phyloP scores from a whole-genome alignment of 92 coral and sea anemone species.

The Diadumene lineata region DNA sequence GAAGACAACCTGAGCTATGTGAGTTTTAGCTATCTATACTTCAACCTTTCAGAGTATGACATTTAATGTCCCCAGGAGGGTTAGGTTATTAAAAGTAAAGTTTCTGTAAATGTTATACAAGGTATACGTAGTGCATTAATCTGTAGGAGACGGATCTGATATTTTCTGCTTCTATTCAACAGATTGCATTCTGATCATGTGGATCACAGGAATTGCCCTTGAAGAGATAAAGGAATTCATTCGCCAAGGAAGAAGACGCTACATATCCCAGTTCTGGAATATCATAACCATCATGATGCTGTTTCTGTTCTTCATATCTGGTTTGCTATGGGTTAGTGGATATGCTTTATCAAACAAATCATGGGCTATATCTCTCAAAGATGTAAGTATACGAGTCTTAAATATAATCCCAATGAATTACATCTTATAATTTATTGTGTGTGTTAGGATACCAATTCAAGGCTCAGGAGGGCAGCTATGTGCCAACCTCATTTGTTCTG shows the following conservation, averaged over 20 bases:
- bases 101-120: too few relatives aligned
- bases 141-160: background rate
- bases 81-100: too few relatives aligned
- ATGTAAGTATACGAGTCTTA: slow-evolving; percentile 3
- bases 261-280: slow-evolving; percentile 88
- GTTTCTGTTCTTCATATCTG: slow-evolving; percentile 65
- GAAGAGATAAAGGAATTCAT: slow-evolving; percentile 73
- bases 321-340: slow-evolving; percentile 71
- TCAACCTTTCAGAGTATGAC: too few relatives aligned
- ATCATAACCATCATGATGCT: slow-evolving; percentile 72
- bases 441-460: too few relatives aligned
- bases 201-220: slow-evolving; percentile 71
- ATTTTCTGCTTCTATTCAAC: background rate
- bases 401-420: too few relatives aligned
- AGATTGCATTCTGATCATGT: slow-evolving; percentile 65
- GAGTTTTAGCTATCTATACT: too few relatives aligned
- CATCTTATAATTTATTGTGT: too few relatives aligned
- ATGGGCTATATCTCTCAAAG: slow-evolving; percentile 23
- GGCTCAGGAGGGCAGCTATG: too few relatives aligned
- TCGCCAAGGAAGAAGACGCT: slow-evolving; percentile 74
- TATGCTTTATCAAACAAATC: slow-evolving; percentile 34
- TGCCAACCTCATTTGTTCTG: too few relatives aligned
- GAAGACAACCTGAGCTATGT: too few relatives aligned
- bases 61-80: too few relatives aligned
- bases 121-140: too few relatives aligned